phyloP scores from a whole-genome alignment of 1,140 invertebrate genomes.

The Brachystomella parvula region DNA sequence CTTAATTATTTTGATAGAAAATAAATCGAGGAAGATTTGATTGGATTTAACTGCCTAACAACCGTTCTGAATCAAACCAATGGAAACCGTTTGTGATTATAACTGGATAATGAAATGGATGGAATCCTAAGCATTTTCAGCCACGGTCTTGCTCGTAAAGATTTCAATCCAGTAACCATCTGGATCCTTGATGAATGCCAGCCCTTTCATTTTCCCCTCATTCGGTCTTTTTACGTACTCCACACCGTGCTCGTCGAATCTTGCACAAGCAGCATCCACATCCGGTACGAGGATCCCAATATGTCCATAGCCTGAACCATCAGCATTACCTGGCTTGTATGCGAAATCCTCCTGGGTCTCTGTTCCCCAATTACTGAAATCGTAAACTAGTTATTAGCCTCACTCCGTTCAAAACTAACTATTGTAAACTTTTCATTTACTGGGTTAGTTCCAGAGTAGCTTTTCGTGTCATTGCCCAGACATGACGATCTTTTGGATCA shows the following conservation, averaged over 20 bases:
- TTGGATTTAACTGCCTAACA: background rate
- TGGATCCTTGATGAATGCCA: constrained; percentile 90
- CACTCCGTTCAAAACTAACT: constrained; percentile 14
- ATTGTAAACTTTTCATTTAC: constrained; percentile 49
- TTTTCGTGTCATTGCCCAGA: constrained; percentile 72
- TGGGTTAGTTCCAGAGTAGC: constrained; percentile 89
- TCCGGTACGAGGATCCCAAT: constrained; percentile 75
- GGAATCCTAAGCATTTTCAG: constrained; percentile 2
- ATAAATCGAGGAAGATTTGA: background rate
- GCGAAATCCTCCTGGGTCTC: constrained; percentile 67
- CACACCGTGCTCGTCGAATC: constrained; percentile 76
- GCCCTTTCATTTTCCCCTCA: constrained; percentile 85
- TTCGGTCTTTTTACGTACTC: constrained; percentile 83
- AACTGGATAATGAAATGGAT: no score
- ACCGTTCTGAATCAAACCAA: background rate
- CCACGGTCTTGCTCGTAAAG: constrained; percentile 51
- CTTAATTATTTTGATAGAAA: background rate
- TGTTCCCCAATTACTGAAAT: constrained; percentile 82
- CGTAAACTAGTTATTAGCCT: constrained; percentile 25
- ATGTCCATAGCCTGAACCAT: constrained; percentile 79
- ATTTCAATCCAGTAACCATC: constrained; percentile 97
- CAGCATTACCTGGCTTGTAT: constrained; percentile 81
- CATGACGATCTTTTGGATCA: constrained; percentile 57
- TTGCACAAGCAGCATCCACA: constrained; percentile 72
- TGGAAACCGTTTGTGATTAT: background rate